Evolutionary conservation across 2,888 invertebrate genomes (phyloP).

Genomic region (Sesia apiformis): DNA sequence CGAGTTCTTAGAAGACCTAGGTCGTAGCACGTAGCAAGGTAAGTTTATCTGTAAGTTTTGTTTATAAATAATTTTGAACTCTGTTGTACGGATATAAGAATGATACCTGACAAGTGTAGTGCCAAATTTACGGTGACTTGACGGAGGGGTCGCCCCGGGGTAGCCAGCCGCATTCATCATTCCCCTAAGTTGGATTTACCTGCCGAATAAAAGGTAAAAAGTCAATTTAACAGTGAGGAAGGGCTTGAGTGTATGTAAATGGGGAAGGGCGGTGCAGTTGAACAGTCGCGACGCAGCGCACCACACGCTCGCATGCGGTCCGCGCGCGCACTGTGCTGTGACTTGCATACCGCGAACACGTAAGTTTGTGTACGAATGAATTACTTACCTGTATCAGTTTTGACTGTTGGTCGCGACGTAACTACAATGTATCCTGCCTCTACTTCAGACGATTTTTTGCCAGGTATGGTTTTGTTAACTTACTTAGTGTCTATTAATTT

Average conservation of each 20-base stretch:
- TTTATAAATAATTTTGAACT: constrained; percentile 10
- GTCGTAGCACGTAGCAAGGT: neutral
- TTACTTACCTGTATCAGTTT: neutral
- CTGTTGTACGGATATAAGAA: constrained; percentile 20
- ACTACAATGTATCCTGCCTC: constrained; percentile 59
- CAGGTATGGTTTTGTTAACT: constrained; percentile 28
- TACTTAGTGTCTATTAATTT: neutral
- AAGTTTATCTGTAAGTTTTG: neutral
- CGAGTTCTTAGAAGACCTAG: neutral
- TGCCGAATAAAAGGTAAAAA: constrained; percentile 72
- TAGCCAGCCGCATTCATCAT: constrained; percentile 41
- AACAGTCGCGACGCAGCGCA: constrained; percentile 31
- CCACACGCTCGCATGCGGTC: constrained; percentile 31
- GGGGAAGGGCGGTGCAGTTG: constrained; percentile 67
- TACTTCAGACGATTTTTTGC: constrained; percentile 48
- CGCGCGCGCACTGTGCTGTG: constrained; percentile 9
- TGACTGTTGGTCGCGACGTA: constrained; percentile 14
- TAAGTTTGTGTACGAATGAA: neutral
- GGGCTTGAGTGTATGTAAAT: constrained; percentile 70
- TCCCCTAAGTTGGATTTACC: constrained; percentile 68
- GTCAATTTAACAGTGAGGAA: constrained; percentile 69
- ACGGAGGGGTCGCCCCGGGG: constrained; percentile 41
- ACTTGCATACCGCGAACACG: constrained; percentile 14
- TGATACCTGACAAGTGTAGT: constrained; percentile 19
- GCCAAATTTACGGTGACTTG: constrained; percentile 24